phyloP scores from a whole-genome alignment of 2,113 vertebrate species.

The Sialia sialis region DNA sequence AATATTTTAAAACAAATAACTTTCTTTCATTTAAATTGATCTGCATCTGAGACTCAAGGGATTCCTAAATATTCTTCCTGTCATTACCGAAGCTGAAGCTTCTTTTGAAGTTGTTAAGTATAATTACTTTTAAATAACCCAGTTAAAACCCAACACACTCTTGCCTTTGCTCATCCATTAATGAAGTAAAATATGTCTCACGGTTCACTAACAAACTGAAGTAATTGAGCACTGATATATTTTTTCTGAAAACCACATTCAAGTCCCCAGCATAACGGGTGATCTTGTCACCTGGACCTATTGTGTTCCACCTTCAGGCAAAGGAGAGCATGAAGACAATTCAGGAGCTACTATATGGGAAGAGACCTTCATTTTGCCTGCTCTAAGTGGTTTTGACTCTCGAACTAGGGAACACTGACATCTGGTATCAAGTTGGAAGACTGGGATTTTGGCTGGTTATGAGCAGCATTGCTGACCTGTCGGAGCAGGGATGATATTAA shows the following conservation, averaged over 20 bases:
- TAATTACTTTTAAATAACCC: background rate
- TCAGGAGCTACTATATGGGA: background rate
- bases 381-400: background rate
- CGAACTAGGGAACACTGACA: background rate
- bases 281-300: background rate
- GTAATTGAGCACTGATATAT: background rate
- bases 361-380: background rate
- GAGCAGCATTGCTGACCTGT: background rate
- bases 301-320: background rate
- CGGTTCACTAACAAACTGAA: background rate
- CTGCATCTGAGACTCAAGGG: background rate
- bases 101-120: background rate
- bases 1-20: background rate
- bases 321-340: background rate
- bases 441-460: background rate
- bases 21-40: background rate
- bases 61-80: background rate
- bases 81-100: background rate
- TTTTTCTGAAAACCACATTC: background rate
- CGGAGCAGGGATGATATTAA: background rate
- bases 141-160: background rate
- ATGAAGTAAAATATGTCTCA: background rate
- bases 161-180: background rate
- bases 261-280: background rate
- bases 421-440: background rate